Conservation (phyloP, 2,888 invertebrate species). For the Neoascia interrupta region DNA sequence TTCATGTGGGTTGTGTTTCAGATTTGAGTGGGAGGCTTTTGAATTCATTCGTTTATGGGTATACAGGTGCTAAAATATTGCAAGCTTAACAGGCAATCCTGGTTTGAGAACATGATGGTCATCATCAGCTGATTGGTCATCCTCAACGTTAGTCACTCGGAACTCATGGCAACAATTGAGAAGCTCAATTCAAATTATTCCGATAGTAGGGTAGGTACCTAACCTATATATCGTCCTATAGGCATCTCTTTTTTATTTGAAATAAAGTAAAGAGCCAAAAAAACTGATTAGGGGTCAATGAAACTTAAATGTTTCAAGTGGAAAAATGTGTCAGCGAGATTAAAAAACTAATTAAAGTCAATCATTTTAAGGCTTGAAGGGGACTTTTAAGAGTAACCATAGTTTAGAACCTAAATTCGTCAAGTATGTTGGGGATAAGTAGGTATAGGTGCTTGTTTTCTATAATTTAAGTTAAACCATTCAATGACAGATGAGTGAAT, state of each 20-base stretch:
- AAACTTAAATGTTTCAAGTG: neutral
- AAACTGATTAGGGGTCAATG: slow-evolving; percentile 14
- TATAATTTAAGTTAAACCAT: neutral
- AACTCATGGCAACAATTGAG: too few species aligned
- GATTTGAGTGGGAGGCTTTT: neutral
- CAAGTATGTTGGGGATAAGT: neutral
- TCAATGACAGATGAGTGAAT: neutral
- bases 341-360: neutral
- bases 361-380: neutral
- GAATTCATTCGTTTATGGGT: neutral
- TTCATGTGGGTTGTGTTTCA: neutral
- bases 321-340: slow-evolving; percentile 1
- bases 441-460: neutral
- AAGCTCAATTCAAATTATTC: too few species aligned
- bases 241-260: too few species aligned
- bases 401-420: neutral
- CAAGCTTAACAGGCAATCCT: neutral
- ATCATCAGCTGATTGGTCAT: neutral
- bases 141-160: too few species aligned
- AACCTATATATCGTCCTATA: too few species aligned
- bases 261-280: neutral
- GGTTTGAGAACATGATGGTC: neutral
- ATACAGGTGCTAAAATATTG: slow-evolving; percentile 4
- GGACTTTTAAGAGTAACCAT: neutral
- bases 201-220: too few species aligned